Conservation (phyloP, 2,888 invertebrate species). For the Cancer borealis region DNA sequence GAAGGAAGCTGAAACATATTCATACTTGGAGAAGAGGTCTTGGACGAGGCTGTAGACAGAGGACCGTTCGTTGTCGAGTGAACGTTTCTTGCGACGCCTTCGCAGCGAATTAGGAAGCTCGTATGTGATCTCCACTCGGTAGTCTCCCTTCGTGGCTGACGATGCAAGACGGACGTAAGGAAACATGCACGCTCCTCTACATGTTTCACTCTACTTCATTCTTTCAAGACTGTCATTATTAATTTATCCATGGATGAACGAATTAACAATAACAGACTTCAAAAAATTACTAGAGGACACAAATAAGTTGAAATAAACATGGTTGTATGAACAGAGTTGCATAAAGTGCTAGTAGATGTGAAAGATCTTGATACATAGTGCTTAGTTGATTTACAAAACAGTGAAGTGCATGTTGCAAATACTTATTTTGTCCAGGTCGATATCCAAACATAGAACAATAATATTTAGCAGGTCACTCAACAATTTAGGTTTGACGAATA, state of each 20-base stretch:
- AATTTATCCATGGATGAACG: neutral
- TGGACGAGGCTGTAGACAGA: conserved; percentile 54
- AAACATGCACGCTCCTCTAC: neutral
- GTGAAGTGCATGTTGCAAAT: neutral
- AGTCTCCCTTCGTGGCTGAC: conserved; percentile 64
- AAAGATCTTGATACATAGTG: neutral
- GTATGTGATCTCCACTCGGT: conserved; percentile 66
- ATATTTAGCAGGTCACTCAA: neutral
- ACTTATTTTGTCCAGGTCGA: neutral
- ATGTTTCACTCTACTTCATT: conserved; percentile 28
- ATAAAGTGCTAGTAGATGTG: neutral
- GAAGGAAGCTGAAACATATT: neutral
- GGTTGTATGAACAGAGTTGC: neutral
- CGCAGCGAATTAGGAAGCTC: conserved; percentile 56
- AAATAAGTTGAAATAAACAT: neutral
- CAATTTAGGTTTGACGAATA: neutral
- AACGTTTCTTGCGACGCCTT: conserved; percentile 49
- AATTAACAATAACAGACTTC: neutral
- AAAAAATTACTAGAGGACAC: neutral
- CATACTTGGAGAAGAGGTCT: conserved; percentile 64
- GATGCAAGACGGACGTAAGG: neutral
- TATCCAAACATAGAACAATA: neutral
- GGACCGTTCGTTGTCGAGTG: conserved; percentile 56
- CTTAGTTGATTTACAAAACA: neutral
- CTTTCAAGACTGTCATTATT: neutral